A percentile compares a stretch with the other conserved stretches of the same genome.
These are phyloP conservation scores for Achroia grisella DNA, from an alignment of 1,140 invertebrate species.

Conservation along the genomic window DNA sequence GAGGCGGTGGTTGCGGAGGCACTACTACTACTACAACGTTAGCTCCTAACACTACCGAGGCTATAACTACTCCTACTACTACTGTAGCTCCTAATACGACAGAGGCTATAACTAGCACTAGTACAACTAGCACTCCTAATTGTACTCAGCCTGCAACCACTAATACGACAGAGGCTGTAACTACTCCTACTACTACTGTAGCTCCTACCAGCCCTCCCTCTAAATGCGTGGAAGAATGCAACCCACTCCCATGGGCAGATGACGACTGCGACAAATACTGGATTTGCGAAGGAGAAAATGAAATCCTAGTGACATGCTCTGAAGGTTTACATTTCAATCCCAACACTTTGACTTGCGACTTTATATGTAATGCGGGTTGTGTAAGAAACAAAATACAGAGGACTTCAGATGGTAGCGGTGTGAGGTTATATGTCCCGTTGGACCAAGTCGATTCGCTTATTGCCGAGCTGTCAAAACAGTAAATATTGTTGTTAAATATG, in stretches of 20 bases:
- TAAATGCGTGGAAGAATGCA: constrained; percentile 23
- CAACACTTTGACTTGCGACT: constrained; percentile 16
- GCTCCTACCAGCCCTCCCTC: background rate
- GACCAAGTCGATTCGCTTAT: constrained; percentile 15
- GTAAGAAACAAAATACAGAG: constrained; percentile 12
- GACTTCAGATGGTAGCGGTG: constrained; percentile 15
- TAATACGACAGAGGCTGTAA: too few species aligned
- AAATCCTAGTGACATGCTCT: constrained; percentile 64
- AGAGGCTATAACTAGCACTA: too few species aligned
- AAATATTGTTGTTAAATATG: too few species aligned
- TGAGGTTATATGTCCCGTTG: constrained; percentile 41
- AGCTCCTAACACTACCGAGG: too few species aligned
- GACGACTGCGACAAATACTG: constrained; percentile 73
- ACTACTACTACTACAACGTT: background rate
- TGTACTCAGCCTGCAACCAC: too few species aligned
- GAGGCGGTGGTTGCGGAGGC: constrained; percentile 3
- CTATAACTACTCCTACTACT: too few species aligned
- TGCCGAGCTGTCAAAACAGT: too few species aligned
- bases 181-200: background rate
- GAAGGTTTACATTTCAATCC: constrained; percentile 72
- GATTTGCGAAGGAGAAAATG: constrained; percentile 59
- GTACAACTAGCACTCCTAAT: too few species aligned
- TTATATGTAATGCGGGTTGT: constrained; percentile 20
- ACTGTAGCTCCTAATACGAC: too few species aligned
- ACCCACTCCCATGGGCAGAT: constrained; percentile 52